These are phyloP conservation scores for Tiliqua scincoides DNA, from an alignment of 2,113 vertebrate genomes.

Conservation along the genomic window DNA sequence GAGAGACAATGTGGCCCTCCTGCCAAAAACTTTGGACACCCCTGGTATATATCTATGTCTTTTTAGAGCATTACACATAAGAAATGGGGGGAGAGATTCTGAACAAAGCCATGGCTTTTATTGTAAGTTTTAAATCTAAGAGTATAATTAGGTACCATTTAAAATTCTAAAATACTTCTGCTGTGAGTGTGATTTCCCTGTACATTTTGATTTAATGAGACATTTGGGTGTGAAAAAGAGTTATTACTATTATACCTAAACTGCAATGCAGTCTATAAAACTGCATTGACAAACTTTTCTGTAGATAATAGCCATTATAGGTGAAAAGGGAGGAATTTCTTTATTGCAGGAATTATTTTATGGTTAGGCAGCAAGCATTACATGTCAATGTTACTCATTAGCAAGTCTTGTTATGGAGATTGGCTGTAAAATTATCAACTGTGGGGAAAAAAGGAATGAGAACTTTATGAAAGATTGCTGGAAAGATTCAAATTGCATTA, in stretches of 20 bases:
- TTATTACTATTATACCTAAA: neutral
- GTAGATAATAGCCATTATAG: neutral
- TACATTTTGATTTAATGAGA: neutral
- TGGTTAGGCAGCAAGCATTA: neutral
- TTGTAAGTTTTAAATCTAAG: neutral
- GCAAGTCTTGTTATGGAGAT: neutral
- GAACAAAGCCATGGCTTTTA: slow-evolving; percentile 26
- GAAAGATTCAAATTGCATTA: neutral
- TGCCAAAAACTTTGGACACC: too few relatives aligned
- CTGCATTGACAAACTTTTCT: neutral
- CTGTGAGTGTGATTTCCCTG: neutral
- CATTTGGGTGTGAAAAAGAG: neutral
- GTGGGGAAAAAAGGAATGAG: neutral
- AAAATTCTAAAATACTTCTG: neutral
- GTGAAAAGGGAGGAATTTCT: neutral
- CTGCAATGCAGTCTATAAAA: neutral
- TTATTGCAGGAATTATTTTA: fast-evolving
- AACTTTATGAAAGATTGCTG: slow-evolving; percentile 1
- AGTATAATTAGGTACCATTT: neutral
- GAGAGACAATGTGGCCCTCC: too few relatives aligned
- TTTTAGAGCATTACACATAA: neutral
- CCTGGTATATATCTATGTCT: neutral
- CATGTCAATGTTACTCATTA: slow-evolving; percentile 22
- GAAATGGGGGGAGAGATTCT: neutral
- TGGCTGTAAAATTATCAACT: slow-evolving; percentile 12